Percentiles rank a stretch among this genome's conserved stretches.
phyloP scores from a whole-genome alignment of 2,888 invertebrate genomes.

The Dryomyza anilis region DNA sequence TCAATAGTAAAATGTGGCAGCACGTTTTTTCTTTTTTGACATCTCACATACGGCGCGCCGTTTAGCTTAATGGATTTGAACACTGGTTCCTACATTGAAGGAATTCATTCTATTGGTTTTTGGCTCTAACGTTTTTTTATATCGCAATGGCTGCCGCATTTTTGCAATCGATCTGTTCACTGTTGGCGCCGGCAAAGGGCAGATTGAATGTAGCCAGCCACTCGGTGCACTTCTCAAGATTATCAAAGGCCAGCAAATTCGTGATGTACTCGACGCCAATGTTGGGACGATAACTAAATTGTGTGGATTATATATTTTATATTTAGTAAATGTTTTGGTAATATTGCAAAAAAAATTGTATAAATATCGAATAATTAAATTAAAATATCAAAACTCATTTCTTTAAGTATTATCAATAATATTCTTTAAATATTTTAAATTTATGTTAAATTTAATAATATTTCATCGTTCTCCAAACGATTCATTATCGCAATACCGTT shows the following conservation, averaged over 20 bases:
- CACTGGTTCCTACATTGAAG: no score
- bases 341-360: not conserved
- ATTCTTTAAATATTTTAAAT: no score
- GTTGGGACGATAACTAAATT: constrained; percentile 89
- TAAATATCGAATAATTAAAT: not conserved
- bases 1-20: no score
- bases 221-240: constrained; percentile 80
- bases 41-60: no score
- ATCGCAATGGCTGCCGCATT: constrained; percentile 58
- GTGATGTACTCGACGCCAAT: constrained; percentile 86
- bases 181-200: constrained; percentile 71
- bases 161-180: constrained; percentile 89
- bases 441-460: no score
- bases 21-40: no score
- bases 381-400: no score
- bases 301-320: constrained; percentile 61
- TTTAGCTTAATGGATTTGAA: no score
- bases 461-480: no score
- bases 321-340: constrained; percentile 19
- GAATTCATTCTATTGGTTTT: constrained; percentile 1
- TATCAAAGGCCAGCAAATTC: constrained; percentile 87
- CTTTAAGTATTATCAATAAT: no score
- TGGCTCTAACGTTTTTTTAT: constrained; percentile 33
- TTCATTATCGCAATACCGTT: no score
- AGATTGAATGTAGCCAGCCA: constrained; percentile 86